Conservation (phyloP, 2,888 invertebrate genomes). For the Leptinotarsa peninsularis region DNA sequence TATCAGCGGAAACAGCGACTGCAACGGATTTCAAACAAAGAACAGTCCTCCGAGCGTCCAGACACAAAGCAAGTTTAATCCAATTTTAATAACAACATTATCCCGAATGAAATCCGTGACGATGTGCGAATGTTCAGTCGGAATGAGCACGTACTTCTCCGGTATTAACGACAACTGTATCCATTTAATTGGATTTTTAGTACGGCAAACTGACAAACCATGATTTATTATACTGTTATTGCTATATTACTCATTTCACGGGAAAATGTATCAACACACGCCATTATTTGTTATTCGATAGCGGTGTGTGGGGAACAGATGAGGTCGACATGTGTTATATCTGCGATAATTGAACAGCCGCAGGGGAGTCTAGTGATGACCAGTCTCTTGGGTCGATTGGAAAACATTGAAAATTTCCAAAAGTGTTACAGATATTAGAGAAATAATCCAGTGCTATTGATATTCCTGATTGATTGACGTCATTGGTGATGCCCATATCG, state of each 20-base stretch:
- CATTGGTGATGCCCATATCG: too few relatives aligned
- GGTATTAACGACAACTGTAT: constrained; percentile 13
- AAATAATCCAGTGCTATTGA: too few relatives aligned
- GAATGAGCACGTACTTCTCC: constrained; percentile 9
- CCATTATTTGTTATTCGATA: constrained; percentile 23
- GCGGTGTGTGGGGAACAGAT: background rate
- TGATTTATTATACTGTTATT: constrained; percentile 23
- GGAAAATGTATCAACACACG: constrained; percentile 26
- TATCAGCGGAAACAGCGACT: background rate
- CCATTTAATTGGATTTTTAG: constrained; percentile 25
- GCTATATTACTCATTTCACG: constrained; percentile 17
- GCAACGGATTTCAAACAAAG: background rate
- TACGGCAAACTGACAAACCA: constrained; percentile 11
- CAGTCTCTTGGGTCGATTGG: background rate
- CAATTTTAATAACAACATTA: constrained; percentile 6
- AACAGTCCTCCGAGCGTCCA: background rate
- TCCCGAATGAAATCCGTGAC: constrained; percentile 23
- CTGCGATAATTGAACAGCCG: background rate
- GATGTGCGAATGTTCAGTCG: background rate
- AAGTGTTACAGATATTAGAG: too few relatives aligned
- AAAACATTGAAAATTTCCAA: background rate
- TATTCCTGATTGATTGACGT: too few relatives aligned
- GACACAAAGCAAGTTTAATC: constrained; percentile 2
- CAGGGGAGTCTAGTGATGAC: background rate
- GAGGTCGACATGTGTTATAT: constrained; percentile 15